Evolutionary conservation across 2,113 vertebrate genomes (phyloP).

Genomic region (Xenus cinereus): DNA sequence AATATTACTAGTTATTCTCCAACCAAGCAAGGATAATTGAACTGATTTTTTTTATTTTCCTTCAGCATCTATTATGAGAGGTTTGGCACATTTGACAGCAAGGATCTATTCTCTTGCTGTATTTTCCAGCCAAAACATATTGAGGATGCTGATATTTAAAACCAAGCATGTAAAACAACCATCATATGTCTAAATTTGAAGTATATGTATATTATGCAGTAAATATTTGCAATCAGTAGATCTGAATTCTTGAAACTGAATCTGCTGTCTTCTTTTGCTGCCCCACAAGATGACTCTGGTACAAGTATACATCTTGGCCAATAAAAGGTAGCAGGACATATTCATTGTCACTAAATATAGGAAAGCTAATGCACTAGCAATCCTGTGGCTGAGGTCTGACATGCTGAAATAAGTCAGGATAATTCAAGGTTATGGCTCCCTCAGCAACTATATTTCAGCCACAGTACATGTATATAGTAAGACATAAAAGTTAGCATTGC

Average conservation of each 20-base stretch:
- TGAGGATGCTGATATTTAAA: neutral
- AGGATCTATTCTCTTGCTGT: neutral
- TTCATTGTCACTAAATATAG: neutral
- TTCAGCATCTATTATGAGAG: neutral
- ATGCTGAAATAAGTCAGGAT: neutral
- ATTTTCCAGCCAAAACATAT: neutral
- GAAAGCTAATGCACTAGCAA: neutral
- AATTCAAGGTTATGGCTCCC: conserved; percentile 34
- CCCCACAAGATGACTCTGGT: neutral
- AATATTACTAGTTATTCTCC: conserved; percentile 2
- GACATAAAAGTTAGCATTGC: neutral
- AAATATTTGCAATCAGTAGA: neutral
- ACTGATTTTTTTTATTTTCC: neutral
- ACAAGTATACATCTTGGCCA: neutral
- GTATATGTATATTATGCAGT: neutral
- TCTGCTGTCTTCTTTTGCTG: neutral
- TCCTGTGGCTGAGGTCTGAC: neutral
- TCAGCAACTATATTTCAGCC: conserved; percentile 10
- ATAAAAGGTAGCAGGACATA: neutral
- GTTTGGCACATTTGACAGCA: neutral
- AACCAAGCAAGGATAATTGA: neutral
- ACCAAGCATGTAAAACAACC: neutral
- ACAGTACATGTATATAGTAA: neutral
- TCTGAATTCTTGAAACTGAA: neutral
- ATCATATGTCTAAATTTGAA: neutral